Evolutionary conservation across 2,113 vertebrate species (phyloP).

Genomic region (Artemisiospiza belli): DNA sequence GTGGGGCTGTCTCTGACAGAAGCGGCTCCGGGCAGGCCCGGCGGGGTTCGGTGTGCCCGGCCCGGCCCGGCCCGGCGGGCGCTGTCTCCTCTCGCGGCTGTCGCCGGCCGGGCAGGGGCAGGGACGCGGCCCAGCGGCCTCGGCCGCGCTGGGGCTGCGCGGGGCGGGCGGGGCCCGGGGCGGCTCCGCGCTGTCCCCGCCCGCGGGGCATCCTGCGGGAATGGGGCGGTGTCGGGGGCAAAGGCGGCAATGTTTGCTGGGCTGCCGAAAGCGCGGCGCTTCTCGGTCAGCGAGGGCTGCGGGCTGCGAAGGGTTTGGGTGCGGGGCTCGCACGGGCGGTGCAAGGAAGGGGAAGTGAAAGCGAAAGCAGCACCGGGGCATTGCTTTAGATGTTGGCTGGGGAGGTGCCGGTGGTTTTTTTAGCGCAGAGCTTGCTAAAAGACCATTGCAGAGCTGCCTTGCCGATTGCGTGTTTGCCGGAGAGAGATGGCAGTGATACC

Average conservation of each 20-base stretch:
- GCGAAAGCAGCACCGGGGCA: fast-evolving
- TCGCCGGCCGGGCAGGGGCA: background rate
- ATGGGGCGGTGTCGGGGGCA: background rate
- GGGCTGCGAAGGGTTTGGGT: background rate
- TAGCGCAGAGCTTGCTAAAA: background rate
- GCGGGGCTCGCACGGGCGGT: background rate
- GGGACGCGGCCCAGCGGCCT: background rate
- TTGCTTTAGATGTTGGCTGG: no score
- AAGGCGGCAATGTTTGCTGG: background rate
- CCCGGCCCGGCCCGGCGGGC: background rate
- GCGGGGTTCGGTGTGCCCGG: background rate
- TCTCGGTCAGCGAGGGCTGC: no score
- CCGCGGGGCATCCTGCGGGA: background rate
- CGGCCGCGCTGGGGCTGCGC: background rate
- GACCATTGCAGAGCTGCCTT: background rate
- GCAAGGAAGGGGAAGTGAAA: background rate
- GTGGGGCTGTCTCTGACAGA: no score
- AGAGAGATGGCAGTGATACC: background rate
- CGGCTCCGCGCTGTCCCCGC: background rate
- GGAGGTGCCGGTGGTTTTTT: background rate
- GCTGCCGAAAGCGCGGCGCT: background rate
- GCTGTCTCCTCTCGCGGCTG: background rate
- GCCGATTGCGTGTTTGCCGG: background rate
- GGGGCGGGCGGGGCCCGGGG: background rate
- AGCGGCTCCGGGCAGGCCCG: background rate